A percentile compares a stretch with the other conserved stretches of the same genome.
Evolutionary conservation across 2,113 vertebrate genomes (phyloP).

Genomic region (Gymnobelideus leadbeateri): DNA sequence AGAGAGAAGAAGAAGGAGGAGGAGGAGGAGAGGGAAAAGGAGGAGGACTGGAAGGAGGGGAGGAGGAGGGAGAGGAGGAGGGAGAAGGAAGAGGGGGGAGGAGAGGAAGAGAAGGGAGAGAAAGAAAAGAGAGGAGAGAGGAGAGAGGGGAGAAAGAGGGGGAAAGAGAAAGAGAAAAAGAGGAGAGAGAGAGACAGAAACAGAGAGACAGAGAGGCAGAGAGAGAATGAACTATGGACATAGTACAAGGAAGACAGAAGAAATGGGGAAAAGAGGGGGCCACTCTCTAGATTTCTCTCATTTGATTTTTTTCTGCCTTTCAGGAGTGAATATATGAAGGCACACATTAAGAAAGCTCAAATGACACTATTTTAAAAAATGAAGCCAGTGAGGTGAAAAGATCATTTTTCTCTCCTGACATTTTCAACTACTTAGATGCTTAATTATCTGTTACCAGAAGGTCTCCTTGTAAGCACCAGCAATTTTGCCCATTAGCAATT

Average conservation of each 20-base stretch:
- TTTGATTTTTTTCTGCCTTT: slow-evolving; percentile 36
- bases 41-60: no score
- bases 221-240: background rate
- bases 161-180: no score
- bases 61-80: background rate
- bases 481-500: slow-evolving; percentile 83
- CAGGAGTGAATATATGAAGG: background rate
- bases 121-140: no score
- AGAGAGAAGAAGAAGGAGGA: background rate
- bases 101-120: background rate
- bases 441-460: slow-evolving; percentile 83
- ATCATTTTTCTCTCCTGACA: slow-evolving; percentile 81
- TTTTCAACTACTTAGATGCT: slow-evolving; percentile 82
- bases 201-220: background rate
- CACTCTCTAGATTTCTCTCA: background rate
- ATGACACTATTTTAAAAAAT: slow-evolving; percentile 73
- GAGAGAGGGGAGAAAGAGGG: no score
- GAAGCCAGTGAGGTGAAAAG: slow-evolving; percentile 74
- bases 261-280: background rate
- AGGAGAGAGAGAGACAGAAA: background rate
- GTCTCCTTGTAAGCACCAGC: slow-evolving; percentile 76
- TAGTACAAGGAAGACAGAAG: background rate
- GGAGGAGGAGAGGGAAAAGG: background rate
- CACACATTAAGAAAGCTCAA: slow-evolving; percentile 40
- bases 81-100: background rate